A percentile compares a stretch with the other conserved stretches of the same genome.
Evolutionary conservation across 2,888 invertebrate genomes (phyloP).

Genomic region (Gastrophysa polygoni): DNA sequence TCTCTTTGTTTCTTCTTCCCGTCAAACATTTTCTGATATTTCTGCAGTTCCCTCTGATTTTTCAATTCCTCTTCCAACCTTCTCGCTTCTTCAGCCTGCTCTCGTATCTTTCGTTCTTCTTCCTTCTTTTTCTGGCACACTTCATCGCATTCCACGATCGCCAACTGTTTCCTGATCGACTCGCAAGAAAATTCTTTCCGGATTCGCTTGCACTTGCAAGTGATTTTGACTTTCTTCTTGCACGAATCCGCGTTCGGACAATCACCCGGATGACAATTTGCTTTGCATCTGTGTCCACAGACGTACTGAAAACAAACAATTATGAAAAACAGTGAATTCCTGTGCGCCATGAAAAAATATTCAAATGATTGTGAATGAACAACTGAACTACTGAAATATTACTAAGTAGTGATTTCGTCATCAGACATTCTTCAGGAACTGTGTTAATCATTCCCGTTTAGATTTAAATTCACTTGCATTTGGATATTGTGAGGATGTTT

Average conservation of each 20-base stretch:
- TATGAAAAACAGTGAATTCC: neutral
- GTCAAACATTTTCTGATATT: conserved; percentile 75
- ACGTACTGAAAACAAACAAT: conserved; percentile 63
- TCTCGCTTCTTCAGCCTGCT: conserved; percentile 63
- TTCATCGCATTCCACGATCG: conserved; percentile 67
- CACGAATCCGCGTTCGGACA: conserved; percentile 74
- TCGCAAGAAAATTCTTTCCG: conserved; percentile 77
- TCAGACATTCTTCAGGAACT: too few species aligned
- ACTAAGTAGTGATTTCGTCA: too few species aligned
- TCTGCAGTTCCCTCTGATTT: conserved; percentile 75
- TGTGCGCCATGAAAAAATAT: neutral
- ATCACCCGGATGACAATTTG: conserved; percentile 73
- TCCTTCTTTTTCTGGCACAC: conserved; percentile 66
- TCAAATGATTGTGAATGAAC: too few species aligned
- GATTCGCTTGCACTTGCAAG: conserved; percentile 78
- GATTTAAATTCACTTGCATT: too few species aligned
- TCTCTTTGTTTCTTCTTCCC: conserved; percentile 68
- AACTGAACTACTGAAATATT: too few species aligned
- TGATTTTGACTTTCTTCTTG: conserved; percentile 77
- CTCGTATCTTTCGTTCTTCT: conserved; percentile 62
- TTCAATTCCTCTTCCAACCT: conserved; percentile 69
- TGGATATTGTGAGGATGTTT: too few species aligned
- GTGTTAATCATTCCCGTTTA: too few species aligned
- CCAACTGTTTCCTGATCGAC: conserved; percentile 60
- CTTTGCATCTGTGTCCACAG: conserved; percentile 84